Evolutionary conservation across 1,140 invertebrate species (phyloP).

Genomic region (Neelides sp.): DNA sequence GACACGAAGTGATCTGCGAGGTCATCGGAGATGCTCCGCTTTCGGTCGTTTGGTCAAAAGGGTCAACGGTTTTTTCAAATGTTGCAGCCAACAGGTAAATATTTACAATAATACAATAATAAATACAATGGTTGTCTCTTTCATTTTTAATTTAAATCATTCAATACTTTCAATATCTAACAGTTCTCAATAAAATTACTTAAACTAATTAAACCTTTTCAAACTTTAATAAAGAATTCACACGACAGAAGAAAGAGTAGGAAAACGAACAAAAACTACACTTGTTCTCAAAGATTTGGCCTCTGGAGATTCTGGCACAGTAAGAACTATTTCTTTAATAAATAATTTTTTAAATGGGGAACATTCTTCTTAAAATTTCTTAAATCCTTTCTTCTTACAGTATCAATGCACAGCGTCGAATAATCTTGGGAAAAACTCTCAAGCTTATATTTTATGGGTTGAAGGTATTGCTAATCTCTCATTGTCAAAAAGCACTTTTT

Average conservation of each 20-base stretch:
- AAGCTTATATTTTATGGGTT: constrained; percentile 18
- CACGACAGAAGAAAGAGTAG: constrained; percentile 15
- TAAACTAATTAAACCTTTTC: too few relatives aligned
- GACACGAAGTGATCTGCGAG: constrained; percentile 22
- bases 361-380: not conserved
- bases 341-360: not conserved
- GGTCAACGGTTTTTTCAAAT: constrained; percentile 6
- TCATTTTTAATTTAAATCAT: too few relatives aligned
- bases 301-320: constrained; percentile 12
- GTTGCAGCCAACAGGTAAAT: constrained; percentile 24
- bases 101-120: not conserved
- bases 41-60: constrained; percentile 19
- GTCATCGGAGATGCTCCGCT: constrained; percentile 16
- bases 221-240: constrained; percentile 14
- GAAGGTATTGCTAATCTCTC: constrained; percentile 13
- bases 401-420: constrained; percentile 23
- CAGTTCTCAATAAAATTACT: too few relatives aligned
- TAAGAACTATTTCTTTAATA: not conserved
- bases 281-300: constrained; percentile 24
- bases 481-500: not conserved
- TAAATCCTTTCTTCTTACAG: not conserved
- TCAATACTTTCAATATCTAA: too few relatives aligned
- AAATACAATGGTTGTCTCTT: too few relatives aligned
- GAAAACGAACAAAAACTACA: constrained; percentile 16
- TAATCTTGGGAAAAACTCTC: constrained; percentile 20